A percentile compares a stretch with the other conserved stretches of the same genome.
phyloP scores from a whole-genome alignment of 2,113 vertebrate genomes.

The Mesoclemmys tuberculata region DNA sequence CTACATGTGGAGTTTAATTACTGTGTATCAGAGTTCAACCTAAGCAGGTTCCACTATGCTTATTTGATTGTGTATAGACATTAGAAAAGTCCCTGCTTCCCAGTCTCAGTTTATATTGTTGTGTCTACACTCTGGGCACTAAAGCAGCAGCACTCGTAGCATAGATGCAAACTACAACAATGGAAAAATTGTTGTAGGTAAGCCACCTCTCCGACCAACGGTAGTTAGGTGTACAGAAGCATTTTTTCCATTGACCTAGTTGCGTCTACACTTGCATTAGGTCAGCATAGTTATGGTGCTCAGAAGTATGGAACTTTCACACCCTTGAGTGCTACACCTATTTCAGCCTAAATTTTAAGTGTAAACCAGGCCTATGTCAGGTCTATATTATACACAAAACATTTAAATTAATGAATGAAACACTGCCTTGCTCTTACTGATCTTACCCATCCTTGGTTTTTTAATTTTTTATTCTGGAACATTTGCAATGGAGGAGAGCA shows the following conservation, averaged over 20 bases:
- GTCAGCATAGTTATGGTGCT: not conserved
- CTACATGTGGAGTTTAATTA: not conserved
- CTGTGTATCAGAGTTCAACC: not conserved
- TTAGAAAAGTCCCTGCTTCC: not conserved
- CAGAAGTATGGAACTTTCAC: not conserved
- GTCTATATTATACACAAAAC: not conserved
- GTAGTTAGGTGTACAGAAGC: not conserved
- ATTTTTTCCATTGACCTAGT: not conserved
- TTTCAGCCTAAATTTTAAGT: not conserved
- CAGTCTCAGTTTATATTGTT: not conserved
- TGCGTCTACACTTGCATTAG: not conserved
- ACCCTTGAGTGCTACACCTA: not conserved
- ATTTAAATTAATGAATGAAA: rapidly evolving
- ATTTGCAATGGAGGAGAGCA: not conserved
- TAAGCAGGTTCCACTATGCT: not conserved
- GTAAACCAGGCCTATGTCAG: not conserved
- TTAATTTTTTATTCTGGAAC: not conserved
- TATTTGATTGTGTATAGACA: not conserved
- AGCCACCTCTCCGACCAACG: not conserved
- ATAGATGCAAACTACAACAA: not conserved
- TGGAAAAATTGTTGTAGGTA: not conserved
- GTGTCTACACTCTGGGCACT: not conserved
- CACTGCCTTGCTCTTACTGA: not conserved
- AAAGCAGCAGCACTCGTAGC: not conserved
- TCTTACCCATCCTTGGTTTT: not conserved